Evolutionary conservation across 2,888 invertebrate species (phyloP), one percentile per base, ranked within the genome.

Genomic region (Sycophila texana): DNA sequence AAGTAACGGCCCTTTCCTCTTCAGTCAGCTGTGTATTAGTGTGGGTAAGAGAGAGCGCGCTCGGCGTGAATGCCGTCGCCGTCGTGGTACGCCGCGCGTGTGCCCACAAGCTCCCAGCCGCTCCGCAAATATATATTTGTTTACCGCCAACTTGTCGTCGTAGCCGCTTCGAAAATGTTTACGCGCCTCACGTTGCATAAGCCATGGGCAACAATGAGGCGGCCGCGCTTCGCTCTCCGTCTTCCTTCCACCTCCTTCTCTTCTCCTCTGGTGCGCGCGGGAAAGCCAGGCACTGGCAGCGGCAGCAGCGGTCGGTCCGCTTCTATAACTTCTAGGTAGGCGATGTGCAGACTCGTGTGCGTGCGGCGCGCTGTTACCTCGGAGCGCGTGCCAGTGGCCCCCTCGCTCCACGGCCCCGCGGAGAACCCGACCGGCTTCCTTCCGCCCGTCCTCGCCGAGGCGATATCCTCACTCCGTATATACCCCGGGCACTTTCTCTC

Each of bases 121-220:
- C 51, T 57, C 14, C 49, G 57, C 2, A 53, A 20, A 30, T 70
- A 55, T 80, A 81, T 77, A 77, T 79, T 82, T 79, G 76, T 82
- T 73, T 77, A 74, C 66, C 61, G 63, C 18, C 16, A 60, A 51
- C 53, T 30, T 47, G 66, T 7, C 47, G 60, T 47, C 55, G 51
- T 26, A 39, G 57, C 18, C 67, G 61, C 71, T n/a, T 39, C 67
- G 74, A 82, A 83, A 82, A 83, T 85, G 85, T 87, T 87, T 86
- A 87, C 85, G 85, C 84, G 84, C 61, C 74, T 57, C 51, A 76
- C 83, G 84, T 87, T 87, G 86, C 87, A 86, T 86, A 87, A 87
- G 86, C 83, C 74, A 65, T 39, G 39, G 39, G 39, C 39, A 39
- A 39, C 39, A 39, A 39, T 39, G 39, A 39, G 39, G 39, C 39